phyloP scores from a whole-genome alignment of 2,113 vertebrate species.

The Alethe diademata region DNA sequence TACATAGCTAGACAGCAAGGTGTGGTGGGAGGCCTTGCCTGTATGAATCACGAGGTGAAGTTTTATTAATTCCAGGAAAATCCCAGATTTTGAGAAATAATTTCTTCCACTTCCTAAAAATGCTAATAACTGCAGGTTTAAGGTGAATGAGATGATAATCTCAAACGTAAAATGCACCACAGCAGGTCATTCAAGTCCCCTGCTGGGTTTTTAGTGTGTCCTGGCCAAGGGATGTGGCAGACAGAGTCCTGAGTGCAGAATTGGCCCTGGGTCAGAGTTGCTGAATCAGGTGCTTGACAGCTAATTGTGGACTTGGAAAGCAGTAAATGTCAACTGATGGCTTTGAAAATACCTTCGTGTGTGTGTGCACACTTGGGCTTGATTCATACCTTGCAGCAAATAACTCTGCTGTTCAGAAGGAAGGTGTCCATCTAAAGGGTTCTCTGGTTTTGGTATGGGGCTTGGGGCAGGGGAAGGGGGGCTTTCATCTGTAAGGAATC shows the following conservation, averaged over 20 bases:
- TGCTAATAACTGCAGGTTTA: not conserved
- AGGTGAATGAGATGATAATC: not conserved
- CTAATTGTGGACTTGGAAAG: constrained; percentile 46
- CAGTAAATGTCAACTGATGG: constrained; percentile 6
- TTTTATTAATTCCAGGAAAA: not conserved
- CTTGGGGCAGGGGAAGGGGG: not conserved
- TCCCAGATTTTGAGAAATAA: not conserved
- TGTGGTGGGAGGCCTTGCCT: not conserved
- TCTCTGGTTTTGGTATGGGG: not conserved
- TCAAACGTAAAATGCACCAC: not conserved
- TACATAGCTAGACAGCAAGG: not conserved
- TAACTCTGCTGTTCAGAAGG: not conserved
- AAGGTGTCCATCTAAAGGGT: not conserved
- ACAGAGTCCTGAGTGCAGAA: not conserved
- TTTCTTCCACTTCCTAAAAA: not conserved
- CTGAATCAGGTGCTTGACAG: constrained; percentile 14
- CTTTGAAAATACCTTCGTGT: not conserved
- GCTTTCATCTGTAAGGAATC: rapidly evolving
- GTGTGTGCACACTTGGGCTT: not conserved
- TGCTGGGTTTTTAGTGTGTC: not conserved
- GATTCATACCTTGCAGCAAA: not conserved
- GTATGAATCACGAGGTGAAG: not conserved
- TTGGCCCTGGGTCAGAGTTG: not conserved
- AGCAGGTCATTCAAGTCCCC: not conserved
- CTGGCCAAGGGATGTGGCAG: not conserved